Evolutionary conservation across 1,140 invertebrate species (phyloP), one percentile per base, ranked within the genome.

Genomic region (Lepidostoma basale): DNA sequence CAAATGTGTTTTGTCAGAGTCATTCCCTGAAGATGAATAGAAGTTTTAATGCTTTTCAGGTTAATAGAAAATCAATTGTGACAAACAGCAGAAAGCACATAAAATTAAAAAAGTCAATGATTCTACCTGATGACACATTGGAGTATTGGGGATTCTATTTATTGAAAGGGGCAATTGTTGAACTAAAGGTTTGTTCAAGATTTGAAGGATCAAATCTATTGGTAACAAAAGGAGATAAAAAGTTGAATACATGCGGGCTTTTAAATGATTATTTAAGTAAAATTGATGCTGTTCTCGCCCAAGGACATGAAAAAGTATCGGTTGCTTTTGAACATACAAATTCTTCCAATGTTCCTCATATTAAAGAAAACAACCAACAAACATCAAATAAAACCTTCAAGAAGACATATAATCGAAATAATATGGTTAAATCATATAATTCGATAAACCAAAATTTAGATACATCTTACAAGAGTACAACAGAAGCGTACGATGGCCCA

Each of bases 61-160:
- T 93, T 76, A 79, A 84, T 62, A 85, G 88, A 6, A 85, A 80
- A 70, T 92, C 92, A 14, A 84, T 88, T 80, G 81, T 89, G 26
- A 88, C 89, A 18, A 82, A 85, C 5, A 87, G 86, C 68, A 86
- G 85, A 33, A 92, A 92, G 79, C 90, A 91, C 75, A 88, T 93
- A 72, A 82, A 87, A 68, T 81, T 94, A 74, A 89, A 89, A 74
- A 93, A 94, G 75, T 91, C 90, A 42, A 92, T 95, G 88, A 87
- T 80, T 8, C 78, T 95, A 69, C 90, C 91, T 0, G 92, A 94
- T 79, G 92, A 95, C 75, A 92, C 91, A 20, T 81, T 94, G 30
- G 92, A 94, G 77, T 95, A 94, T 79, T 95, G 92, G 92, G 92
- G 92, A 20, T 95, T 95, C 83, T 94, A 91, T 81, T 77, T 95